Evolutionary conservation across 1,140 invertebrate species (phyloP).

Genomic region (Drosophila melanogaster): Release_6_plus_ISO1_MT NT_033777.3:11669001-11669500

Average conservation of each 20-base stretch:
- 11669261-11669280: slow-evolving; percentile 1
- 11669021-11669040: slow-evolving; percentile 21
- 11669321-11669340: neutral
- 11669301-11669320: slow-evolving; percentile 5
- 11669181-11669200: slow-evolving; percentile 22
- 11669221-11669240: neutral
- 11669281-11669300: neutral
- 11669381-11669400: slow-evolving; percentile 9
- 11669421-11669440: slow-evolving; percentile 7
- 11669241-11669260: neutral
- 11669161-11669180: slow-evolving; percentile 8
- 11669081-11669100: slow-evolving; percentile 11
- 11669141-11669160: slow-evolving; percentile 1
- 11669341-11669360: neutral
- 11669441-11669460: neutral
- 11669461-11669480: slow-evolving; percentile 6
- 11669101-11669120: slow-evolving; percentile 1
- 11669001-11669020: neutral
- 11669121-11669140: neutral
- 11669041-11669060: slow-evolving; percentile 20
- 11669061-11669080: slow-evolving; percentile 8
- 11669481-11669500: neutral
- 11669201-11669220: neutral
- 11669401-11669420: slow-evolving; percentile 16
- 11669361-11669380: slow-evolving; percentile 1